A percentile compares a stretch with the other conserved stretches of the same genome.
Conservation (phyloP, 2,113 vertebrate species). For the Pardalotus punctatus region DNA sequence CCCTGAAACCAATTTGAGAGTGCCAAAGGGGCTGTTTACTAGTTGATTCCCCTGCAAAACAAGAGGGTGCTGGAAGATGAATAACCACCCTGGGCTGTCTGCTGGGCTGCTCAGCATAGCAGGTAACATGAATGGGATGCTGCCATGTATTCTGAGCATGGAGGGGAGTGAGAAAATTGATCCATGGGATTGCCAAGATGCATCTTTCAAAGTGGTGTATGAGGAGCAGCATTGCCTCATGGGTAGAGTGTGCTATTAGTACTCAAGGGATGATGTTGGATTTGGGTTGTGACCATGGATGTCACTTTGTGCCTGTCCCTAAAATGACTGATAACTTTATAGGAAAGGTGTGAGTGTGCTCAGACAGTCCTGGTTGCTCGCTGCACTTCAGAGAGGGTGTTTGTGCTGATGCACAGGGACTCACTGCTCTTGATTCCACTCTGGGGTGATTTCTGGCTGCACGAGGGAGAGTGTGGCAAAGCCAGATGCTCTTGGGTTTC, state of each 20-base stretch:
- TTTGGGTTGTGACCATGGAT: neutral
- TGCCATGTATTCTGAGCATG: neutral
- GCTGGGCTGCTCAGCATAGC: neutral
- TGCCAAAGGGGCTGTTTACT: neutral
- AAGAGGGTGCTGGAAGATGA: neutral
- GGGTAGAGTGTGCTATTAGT: rapidly evolving
- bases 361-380: neutral
- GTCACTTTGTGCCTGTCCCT: neutral
- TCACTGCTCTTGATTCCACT: neutral
- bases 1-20: neutral
- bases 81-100: neutral
- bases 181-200: neutral
- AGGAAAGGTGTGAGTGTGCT: neutral
- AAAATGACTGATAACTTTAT: rapidly evolving
- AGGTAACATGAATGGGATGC: neutral
- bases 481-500: neutral
- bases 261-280: neutral
- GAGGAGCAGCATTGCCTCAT: neutral
- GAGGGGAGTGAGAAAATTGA: neutral
- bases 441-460: neutral
- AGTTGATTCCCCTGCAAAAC: neutral
- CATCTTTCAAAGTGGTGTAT: neutral
- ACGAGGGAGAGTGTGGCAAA: rapidly evolving
- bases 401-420: neutral
- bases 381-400: neutral